Evolutionary conservation across 2,888 invertebrate genomes (phyloP), one percentile per base, ranked within the genome.

Genomic region (Lamellibrachia satsuma): DNA sequence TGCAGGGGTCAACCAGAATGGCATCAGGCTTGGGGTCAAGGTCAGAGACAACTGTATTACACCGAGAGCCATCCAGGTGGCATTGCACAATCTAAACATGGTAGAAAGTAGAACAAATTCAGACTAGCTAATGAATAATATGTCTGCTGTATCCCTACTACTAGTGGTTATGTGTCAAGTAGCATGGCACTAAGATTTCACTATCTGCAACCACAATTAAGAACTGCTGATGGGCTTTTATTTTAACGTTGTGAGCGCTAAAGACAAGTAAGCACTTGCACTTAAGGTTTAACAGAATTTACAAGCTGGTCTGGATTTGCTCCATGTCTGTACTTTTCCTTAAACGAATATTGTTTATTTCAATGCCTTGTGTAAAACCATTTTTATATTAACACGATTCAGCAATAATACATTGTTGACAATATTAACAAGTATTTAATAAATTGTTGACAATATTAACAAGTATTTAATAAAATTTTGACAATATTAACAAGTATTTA

Each of bases 1-100:
- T 99, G 95, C 98, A 98, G 60, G 99, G 98, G 97, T 99, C 99
- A 0, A 98, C 98, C 97, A 98, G 98, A 94, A 99, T 97, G 95
- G 98, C 98, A 93, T 97, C 97, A 0, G 98, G 98, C 94, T 97
- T 97, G 7, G 97, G 97, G 92, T 97, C 97, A 93, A 98, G 97
- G 0, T 98, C 98, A 15, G 98, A 97, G 93, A 98, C 97, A 0
- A 98, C 98, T 0, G 98, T 97, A 9, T 97, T 97, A 93, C 98
- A 97, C 93, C 97, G 97, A 94, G 97, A 97, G 0, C 98, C 98
- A 95, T 98, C 97, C 90, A 98, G 97, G 95, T 98, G 97, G 95
- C 98, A 98, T 92, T 98, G 97, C 92, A 98, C 97, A 93, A 99
- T 98, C 96, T 98, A 97, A 98, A 94, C 94, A 57, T 75, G 1